phyloP scores from a whole-genome alignment of 1,140 invertebrate species.

The Pteromalus puparum region DNA sequence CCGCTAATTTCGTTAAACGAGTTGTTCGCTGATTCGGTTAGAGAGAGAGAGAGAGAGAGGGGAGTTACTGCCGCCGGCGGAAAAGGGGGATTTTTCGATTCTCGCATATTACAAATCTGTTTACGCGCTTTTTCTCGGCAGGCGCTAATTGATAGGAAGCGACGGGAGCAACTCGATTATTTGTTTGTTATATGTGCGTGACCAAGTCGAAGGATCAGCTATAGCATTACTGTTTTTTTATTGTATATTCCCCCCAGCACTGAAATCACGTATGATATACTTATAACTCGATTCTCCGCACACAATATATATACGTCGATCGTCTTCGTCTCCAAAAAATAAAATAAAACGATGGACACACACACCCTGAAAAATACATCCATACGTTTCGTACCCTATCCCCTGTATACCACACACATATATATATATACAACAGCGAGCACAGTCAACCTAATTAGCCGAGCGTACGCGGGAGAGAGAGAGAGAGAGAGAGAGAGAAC shows the following conservation, averaged over 20 bases:
- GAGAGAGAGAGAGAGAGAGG: conserved; percentile 63
- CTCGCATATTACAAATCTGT: conserved; percentile 25
- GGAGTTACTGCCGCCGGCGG: conserved; percentile 39
- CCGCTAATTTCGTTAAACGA: conserved; percentile 75
- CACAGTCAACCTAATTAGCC: conserved; percentile 54
- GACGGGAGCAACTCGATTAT: too few relatives aligned
- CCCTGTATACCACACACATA: background rate
- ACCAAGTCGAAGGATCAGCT: too few relatives aligned
- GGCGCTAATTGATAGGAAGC: too few relatives aligned
- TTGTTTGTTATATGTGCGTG: too few relatives aligned
- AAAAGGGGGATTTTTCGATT: conserved; percentile 16
- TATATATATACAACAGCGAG: conserved; percentile 22
- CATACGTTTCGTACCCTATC: background rate
- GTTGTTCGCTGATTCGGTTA: conserved; percentile 75
- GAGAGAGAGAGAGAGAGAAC: conserved; percentile 20
- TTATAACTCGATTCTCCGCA: too few relatives aligned
- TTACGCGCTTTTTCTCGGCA: background rate
- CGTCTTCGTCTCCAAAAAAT: too few relatives aligned
- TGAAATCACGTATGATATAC: too few relatives aligned
- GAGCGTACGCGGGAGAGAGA: background rate
- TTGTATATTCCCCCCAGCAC: too few relatives aligned
- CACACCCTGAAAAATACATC: background rate
- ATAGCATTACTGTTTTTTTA: too few relatives aligned
- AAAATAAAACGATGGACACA: too few relatives aligned
- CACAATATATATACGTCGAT: too few relatives aligned